Conservation (phyloP, 1,140 invertebrate genomes). For the Platorchestia sp. region DNA sequence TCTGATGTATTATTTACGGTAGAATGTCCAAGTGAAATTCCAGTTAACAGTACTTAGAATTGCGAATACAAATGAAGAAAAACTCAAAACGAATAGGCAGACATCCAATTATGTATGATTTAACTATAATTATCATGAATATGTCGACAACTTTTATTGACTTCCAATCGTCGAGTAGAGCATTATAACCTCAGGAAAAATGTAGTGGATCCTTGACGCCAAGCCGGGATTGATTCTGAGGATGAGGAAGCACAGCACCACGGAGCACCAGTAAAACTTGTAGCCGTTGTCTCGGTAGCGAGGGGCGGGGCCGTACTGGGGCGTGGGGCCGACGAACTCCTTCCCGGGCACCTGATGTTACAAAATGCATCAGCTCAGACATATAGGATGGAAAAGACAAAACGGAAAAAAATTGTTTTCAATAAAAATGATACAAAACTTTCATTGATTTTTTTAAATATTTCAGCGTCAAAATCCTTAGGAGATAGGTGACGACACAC, state of each 20-base stretch:
- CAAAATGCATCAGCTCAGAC: not conserved
- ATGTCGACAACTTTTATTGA: not conserved
- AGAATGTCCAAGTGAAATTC: not conserved
- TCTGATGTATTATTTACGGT: too few relatives aligned
- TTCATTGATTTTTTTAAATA: too few relatives aligned
- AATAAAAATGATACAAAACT: too few relatives aligned
- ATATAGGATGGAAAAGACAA: not conserved
- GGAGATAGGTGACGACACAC: too few relatives aligned
- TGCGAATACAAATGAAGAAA: not conserved
- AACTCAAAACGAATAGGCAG: not conserved
- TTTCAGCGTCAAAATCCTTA: too few relatives aligned
- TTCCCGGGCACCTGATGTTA: constrained; percentile 71
- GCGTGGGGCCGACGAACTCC: constrained; percentile 73
- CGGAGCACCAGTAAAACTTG: constrained; percentile 72
- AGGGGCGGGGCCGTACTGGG: constrained; percentile 73
- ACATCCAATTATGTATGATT: not conserved
- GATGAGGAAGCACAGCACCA: constrained; percentile 70
- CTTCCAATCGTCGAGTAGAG: not conserved
- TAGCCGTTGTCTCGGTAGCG: constrained; percentile 76
- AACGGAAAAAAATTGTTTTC: not conserved
- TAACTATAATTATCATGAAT: not conserved
- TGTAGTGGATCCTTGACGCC: constrained; percentile 71
- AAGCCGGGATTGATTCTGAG: constrained; percentile 68
- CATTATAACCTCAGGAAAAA: constrained; percentile 63
- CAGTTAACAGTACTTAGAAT: not conserved